phyloP scores from a whole-genome alignment of 2,888 invertebrate species.

The Nebria salina region DNA sequence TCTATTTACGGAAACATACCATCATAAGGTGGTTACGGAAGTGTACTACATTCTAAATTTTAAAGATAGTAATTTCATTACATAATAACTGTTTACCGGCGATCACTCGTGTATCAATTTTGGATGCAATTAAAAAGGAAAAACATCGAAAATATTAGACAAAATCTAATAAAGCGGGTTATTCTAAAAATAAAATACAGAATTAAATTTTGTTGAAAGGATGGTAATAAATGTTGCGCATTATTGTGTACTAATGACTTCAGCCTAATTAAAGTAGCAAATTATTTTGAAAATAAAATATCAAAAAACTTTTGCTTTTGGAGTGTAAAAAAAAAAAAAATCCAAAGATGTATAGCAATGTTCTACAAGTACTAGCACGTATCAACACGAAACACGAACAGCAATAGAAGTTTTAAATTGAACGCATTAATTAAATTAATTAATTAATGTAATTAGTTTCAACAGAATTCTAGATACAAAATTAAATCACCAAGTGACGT shows the following conservation, averaged over 20 bases:
- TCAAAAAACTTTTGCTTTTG: background rate
- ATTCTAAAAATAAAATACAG: background rate
- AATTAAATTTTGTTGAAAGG: background rate
- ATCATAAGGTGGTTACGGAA: too few relatives aligned
- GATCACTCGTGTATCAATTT: too few relatives aligned
- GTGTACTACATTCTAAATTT: too few relatives aligned
- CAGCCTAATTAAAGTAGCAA: background rate
- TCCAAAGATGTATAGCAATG: slow-evolving; percentile 39
- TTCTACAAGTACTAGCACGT: slow-evolving; percentile 46
- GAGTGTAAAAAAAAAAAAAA: slow-evolving; percentile 18
- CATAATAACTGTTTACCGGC: too few relatives aligned
- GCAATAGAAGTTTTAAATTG: slow-evolving; percentile 46
- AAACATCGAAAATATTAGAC: too few relatives aligned
- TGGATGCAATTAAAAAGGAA: too few relatives aligned
- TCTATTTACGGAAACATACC: too few relatives aligned
- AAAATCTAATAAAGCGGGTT: too few relatives aligned
- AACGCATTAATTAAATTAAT: slow-evolving; percentile 49
- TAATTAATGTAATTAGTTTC: slow-evolving; percentile 49
- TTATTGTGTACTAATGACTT: background rate
- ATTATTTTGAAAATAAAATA: background rate
- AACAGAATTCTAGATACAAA: slow-evolving; percentile 47
- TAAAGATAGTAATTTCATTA: too few relatives aligned
- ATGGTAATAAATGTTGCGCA: background rate
- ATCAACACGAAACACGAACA: slow-evolving; percentile 42
- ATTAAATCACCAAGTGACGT: slow-evolving; percentile 41